Evolutionary conservation across 2,888 invertebrate genomes (phyloP).

Genomic region (Polydesmus complanatus): DNA sequence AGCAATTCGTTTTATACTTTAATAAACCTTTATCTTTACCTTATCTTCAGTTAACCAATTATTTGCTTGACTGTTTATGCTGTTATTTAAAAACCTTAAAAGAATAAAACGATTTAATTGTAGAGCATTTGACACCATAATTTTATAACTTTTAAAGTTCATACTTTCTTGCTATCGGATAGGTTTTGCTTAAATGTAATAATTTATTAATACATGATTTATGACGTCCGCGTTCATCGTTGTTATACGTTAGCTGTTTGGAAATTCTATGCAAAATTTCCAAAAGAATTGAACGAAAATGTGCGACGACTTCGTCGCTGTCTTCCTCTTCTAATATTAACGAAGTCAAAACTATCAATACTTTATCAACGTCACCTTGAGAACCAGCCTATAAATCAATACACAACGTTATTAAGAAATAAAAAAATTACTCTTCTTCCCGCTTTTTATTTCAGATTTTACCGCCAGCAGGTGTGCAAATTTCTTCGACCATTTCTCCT

Average conservation of each 20-base stretch:
- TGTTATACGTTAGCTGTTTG: neutral
- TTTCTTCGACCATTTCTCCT: too few relatives aligned
- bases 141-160: too few relatives aligned
- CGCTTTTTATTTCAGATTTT: too few relatives aligned
- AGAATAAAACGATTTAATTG: too few relatives aligned
- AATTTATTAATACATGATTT: neutral
- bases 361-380: too few relatives aligned
- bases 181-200: neutral
- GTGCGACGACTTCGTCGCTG: neutral
- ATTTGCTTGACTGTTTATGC: neutral
- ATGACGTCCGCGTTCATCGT: neutral
- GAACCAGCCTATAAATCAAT: too few relatives aligned
- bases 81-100: neutral
- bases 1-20: too few relatives aligned
- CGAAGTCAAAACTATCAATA: neutral
- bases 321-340: neutral
- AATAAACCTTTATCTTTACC: neutral
- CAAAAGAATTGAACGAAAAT: neutral
- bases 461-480: too few relatives aligned
- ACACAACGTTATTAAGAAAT: too few relatives aligned
- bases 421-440: too few relatives aligned
- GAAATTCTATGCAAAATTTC: neutral
- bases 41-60: too few relatives aligned
- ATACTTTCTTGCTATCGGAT: neutral
- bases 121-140: too few relatives aligned